Evolutionary conservation across 2,113 vertebrate species (phyloP), one percentile per base, ranked within the genome.

Genomic region (Amphilophus citrinellus): DNA sequence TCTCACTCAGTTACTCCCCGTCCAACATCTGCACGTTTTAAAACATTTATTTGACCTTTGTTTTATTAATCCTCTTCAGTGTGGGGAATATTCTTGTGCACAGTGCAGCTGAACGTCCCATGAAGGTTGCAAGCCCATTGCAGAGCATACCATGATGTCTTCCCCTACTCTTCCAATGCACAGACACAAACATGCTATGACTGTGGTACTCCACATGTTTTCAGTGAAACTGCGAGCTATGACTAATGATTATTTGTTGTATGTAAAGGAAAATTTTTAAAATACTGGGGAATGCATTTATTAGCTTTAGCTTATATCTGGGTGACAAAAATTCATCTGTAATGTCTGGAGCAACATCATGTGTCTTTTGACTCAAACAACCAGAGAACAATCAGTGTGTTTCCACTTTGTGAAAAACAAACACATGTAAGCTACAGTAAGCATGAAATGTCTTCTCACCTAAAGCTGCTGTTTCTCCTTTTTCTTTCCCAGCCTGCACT

Each of bases 51-150:
- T 63, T 82, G 47, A 86, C 47, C 61, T 75, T 50, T 90, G 76
- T 90, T 90, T 89, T 90, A 91, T 88, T 93, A 78, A 89, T 90
- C 83, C 27, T 90, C 83, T 88, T 92, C 82, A 50, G 76, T 83
- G 81, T 71, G 78, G 84, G 83, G 77, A 86, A 87, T 83, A 66
- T 89, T 92, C 65, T 87, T 86, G 79, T 30, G 80, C n/a, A 77
- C 3, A 15, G 32, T 82, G 30, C 68, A 85, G 83, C 77, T 84
- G 63, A 84, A 66, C 77, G 62, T 50, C 17, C 44, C 66, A 87
- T 91, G 88, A 89, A 80, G 88, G 85, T 90, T 90, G 76, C 76
- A 88, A 60, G 60, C 61, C 62, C 81, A 89, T 60, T 88, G 82
- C 71, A 60, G 50, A 6, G 35, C 61, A 53, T 78, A 37, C 11